Conservation (phyloP, 2,113 vertebrate species). For the Epinephelus cyanopodus region DNA sequence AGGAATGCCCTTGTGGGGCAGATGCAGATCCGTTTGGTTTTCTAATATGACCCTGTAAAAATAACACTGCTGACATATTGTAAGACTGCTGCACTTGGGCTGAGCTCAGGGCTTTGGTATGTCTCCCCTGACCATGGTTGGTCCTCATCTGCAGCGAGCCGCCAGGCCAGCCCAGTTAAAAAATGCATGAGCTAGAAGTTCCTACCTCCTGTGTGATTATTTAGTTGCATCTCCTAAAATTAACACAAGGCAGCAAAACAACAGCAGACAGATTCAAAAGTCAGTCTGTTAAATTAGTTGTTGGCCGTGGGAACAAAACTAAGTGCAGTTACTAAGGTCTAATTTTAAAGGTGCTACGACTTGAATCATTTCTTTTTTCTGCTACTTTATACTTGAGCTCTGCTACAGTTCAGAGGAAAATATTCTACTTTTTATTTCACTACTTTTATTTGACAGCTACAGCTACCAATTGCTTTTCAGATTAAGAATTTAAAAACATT, state of each 20-base stretch:
- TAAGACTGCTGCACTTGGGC: slow-evolving; percentile 69
- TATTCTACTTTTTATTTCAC: not conserved
- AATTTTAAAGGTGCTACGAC: not conserved
- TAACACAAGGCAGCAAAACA: slow-evolving; percentile 1
- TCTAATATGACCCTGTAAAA: slow-evolving; percentile 80
- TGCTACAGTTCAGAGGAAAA: not conserved
- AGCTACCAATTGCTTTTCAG: not conserved
- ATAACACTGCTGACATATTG: slow-evolving; percentile 82
- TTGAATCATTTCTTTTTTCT: not conserved
- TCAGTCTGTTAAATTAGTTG: not conserved
- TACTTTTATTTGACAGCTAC: not conserved
- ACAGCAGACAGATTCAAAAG: slow-evolving; percentile 24
- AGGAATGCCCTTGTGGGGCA: slow-evolving; percentile 78
- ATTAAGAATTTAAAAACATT: not conserved
- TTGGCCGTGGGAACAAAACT: not conserved
- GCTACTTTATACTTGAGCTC: not conserved
- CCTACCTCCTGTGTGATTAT: slow-evolving; percentile 22
- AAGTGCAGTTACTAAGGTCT: not conserved
- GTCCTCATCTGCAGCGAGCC: slow-evolving; percentile 69
- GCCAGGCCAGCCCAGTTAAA: slow-evolving; percentile 57
- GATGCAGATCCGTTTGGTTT: slow-evolving; percentile 77
- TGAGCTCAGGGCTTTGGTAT: slow-evolving; percentile 85
- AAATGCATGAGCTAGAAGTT: slow-evolving; percentile 61
- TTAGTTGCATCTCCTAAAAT: slow-evolving; percentile 32
- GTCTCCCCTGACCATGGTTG: slow-evolving; percentile 74